phyloP scores from a whole-genome alignment of 2,797 vertebrate species.

The Neosilurus hyrtlii region DNA sequence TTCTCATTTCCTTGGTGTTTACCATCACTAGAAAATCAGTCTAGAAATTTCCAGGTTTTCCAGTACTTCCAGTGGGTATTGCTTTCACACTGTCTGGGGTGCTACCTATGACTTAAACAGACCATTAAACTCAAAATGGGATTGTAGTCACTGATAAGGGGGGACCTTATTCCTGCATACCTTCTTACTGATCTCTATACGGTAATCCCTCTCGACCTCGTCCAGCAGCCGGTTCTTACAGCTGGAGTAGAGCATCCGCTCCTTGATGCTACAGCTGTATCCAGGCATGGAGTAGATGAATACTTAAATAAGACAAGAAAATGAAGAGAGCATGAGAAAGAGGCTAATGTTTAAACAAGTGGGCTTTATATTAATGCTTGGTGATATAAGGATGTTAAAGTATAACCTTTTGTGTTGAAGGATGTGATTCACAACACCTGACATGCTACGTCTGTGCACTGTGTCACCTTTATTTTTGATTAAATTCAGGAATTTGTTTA shows the following conservation, averaged over 20 bases:
- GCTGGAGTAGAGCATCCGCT: conserved; percentile 98
- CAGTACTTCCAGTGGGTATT: neutral
- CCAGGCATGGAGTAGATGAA: conserved; percentile 99
- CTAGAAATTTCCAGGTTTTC: neutral
- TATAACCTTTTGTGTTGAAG: neutral
- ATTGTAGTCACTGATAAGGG: neutral
- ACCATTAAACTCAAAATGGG: neutral
- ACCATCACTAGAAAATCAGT: conserved; percentile 1
- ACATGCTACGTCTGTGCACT: neutral
- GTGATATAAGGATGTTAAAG: conserved; percentile 1
- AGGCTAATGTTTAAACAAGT: neutral
- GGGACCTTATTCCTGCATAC: conserved; percentile 65
- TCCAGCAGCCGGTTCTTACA: conserved; percentile 96
- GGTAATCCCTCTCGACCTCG: conserved; percentile 90
- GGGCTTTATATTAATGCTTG: neutral
- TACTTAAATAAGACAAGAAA: conserved; percentile 71
- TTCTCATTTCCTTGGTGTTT: neutral
- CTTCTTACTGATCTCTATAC: conserved; percentile 94
- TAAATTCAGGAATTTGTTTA: neutral
- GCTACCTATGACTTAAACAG: neutral
- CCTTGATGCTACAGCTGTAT: conserved; percentile 96
- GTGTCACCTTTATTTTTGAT: neutral
- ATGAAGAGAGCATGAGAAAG: conserved; percentile 1
- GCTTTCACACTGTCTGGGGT: neutral
- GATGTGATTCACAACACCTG: neutral